A percentile compares a stretch with the other conserved stretches of the same genome.
Conservation (phyloP, 2,888 invertebrate genomes). For the Eilema depressum region DNA sequence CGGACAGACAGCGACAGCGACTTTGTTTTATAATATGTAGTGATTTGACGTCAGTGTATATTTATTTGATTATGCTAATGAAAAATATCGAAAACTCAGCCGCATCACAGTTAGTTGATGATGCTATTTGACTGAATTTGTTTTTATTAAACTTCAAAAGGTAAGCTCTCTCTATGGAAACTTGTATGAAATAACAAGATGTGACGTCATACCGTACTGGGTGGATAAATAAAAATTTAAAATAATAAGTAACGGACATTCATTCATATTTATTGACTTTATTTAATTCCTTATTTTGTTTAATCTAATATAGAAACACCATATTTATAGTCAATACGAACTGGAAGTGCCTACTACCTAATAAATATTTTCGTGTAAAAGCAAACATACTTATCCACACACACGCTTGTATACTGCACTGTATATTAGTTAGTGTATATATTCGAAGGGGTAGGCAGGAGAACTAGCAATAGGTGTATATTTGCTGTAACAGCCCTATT, state of each 20-base stretch:
- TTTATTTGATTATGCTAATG: too few species aligned
- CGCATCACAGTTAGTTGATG: too few species aligned
- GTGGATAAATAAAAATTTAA: background rate
- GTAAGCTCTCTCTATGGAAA: too few species aligned
- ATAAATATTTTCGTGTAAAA: background rate
- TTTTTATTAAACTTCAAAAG: background rate
- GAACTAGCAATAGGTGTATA: background rate
- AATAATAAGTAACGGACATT: background rate
- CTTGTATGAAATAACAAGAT: background rate
- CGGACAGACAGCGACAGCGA: too few species aligned
- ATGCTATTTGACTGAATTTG: background rate
- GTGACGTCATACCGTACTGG: background rate
- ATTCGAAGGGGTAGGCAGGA: background rate
- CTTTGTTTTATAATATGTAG: too few species aligned
- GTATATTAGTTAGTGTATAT: too few species aligned
- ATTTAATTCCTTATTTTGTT: background rate
- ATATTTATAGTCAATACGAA: background rate
- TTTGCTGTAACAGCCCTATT: background rate
- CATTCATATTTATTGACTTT: background rate
- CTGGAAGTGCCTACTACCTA: background rate
- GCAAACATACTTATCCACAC: background rate
- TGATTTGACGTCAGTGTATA: too few species aligned
- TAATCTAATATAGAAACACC: background rate
- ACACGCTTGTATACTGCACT: background rate
- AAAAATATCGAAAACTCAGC: too few species aligned